Evolutionary conservation across 2,113 vertebrate species (phyloP), one percentile per base, ranked within the genome.

Genomic region (Oreochromis aureus): DNA sequence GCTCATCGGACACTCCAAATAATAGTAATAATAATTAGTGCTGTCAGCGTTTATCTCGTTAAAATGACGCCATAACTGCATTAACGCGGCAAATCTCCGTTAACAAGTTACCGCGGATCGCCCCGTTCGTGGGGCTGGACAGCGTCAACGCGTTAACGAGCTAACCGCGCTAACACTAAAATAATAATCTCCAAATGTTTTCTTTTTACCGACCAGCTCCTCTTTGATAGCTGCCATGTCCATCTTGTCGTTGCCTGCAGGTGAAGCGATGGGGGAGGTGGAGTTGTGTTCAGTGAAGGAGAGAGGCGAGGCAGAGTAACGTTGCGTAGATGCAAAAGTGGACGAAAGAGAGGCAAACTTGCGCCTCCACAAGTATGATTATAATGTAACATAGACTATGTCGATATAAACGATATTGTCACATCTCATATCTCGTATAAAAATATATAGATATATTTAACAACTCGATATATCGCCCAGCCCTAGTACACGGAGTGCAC

Each of bases 101-200:
- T 27, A 27, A 58, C 12, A 4, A 58, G 55, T 27, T 58, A 0
- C 55, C 24, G 0, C 12, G 2, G 24, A 30, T 58, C 15, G 55
- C 27, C 24, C 55, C 24, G 27, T 58, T 30, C 4, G 13, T 30
- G 55, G 55, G 55, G 12, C 55, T 58, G 55, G 55, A 58, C 55
- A 8, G 4, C 15, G 55, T 58, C 55, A 58, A 3, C 0, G 1
- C 2, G 3, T 30, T 58, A 58, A 58, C 1, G 2, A 30, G 55
- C 24, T 58, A 58, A 30, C 24, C 0, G 24, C 24, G 15, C 56
- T 58, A 58, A 58, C 56, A 58, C 56, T 30, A 58, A 58, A 58
- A 58, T 30, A 27, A 27, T 58, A 15, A 58, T 2, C 55, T 7
- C 12, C 12, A 27, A 58, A 58, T 58, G 13, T 58, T 58, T 30